Base-by-base conservation (phyloP, 2,113 vertebrate species). In the Carettochelys insculpta region DNA sequence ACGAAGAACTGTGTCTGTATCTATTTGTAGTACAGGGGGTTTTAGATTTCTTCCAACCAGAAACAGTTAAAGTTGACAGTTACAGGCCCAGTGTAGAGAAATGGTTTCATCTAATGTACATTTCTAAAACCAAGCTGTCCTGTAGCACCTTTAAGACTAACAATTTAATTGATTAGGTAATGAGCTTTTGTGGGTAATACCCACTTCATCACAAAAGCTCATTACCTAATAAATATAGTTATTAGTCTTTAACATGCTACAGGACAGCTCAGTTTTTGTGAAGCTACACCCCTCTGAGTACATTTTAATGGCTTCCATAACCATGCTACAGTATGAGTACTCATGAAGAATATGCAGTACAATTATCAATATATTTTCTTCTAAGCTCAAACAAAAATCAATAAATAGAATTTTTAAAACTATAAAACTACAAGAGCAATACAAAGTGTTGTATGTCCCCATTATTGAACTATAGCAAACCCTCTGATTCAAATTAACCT, bases 1-100 rank as follows among this genome's bases (percentile, higher is more conserved):
- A 95, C 89, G 56, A 83, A 95, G 79, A 90, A 92, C 79, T 0
- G 2, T 89, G 77, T 89, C 90, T 95, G 76, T 87, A 94, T 89
- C 81, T 92, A 2, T 0, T 76, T 78, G 52, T 58, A 89, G 73
- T 41, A 41, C 45, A 75, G 34, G n/a, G 5, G 61, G 82, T 5
- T 41, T 25, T 7, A 77, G 52, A 65, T 87, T 93, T 80, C 82
- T 73, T 61, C 6, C 53, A 85, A 90, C 77, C 45, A 20, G 16
- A 31, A 20, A 83, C 83, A n/a, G 8, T 38, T 10, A 50, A 38
- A 81, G 53, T 29, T 81, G 77, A 4, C 34, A 25, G 43, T 76
- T 61, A 89, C 95, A 87, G 73, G 50, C 85, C 24, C 53, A 13
- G 65, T n/a, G 27, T 27, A 50, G 73, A 84, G 20, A 9, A 58